Percentiles rank a stretch among this genome's conserved stretches.
Conservation (phyloP, 2,113 vertebrate species). For the Eudorcas thomsonii region DNA sequence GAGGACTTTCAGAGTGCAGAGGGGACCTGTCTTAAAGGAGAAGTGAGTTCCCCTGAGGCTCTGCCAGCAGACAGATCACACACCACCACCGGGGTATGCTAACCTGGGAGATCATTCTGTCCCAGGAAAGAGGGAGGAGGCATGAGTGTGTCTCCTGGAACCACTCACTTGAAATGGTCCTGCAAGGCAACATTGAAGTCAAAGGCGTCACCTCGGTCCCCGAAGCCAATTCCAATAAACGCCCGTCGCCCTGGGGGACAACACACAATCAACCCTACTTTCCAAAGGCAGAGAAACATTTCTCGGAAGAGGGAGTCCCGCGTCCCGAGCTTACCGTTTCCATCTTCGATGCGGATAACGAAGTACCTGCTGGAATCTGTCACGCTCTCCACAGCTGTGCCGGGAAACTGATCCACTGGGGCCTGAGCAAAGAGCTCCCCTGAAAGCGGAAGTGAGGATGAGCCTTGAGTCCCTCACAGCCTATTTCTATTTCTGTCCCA, state of each 20-base stretch:
- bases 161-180: slow-evolving; percentile 97
- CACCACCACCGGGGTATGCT: fast-evolving
- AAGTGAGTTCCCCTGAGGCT: neutral
- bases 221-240: slow-evolving; percentile 95
- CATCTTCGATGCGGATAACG: slow-evolving; percentile 92
- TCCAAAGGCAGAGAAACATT: neutral
- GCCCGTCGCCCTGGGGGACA: slow-evolving; percentile 88
- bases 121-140: neutral
- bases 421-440: slow-evolving; percentile 97
- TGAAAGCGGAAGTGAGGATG: slow-evolving; percentile 55
- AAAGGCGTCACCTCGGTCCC: slow-evolving; percentile 95
- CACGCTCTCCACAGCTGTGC: slow-evolving; percentile 88
- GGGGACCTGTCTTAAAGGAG: neutral
- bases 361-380: slow-evolving; percentile 97
- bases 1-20: neutral
- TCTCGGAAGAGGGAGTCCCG: neutral
- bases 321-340: slow-evolving; percentile 79
- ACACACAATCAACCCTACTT: neutral
- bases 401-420: slow-evolving; percentile 93
- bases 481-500: neutral
- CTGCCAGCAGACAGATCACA: neutral
- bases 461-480: neutral
- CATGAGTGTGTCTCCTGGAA: fast-evolving
- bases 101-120: neutral
- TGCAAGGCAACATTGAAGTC: slow-evolving; percentile 98